phyloP scores from a whole-genome alignment of 2,113 vertebrate genomes.

The Lycaon pictus region DNA sequence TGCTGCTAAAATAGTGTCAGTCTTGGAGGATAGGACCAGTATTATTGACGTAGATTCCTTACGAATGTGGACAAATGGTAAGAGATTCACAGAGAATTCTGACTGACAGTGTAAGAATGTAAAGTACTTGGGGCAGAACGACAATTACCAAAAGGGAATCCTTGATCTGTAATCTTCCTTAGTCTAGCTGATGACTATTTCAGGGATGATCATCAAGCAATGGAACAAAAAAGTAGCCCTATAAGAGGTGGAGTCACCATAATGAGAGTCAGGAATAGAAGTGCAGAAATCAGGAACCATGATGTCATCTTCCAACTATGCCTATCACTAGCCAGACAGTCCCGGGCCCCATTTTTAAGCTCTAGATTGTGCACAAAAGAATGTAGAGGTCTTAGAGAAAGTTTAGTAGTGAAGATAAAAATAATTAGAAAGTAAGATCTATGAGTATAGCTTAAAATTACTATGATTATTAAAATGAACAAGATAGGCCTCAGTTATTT shows the following conservation, averaged over 20 bases:
- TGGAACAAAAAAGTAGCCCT: not conserved
- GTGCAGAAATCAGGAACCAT: not conserved
- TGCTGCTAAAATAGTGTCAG: not conserved
- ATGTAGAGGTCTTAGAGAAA: constrained; percentile 12
- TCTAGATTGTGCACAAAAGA: constrained; percentile 10
- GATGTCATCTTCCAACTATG: not conserved
- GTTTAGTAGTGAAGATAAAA: constrained; percentile 40
- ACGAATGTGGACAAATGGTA: not conserved
- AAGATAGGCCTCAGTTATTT: constrained; percentile 9
- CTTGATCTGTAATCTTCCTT: not conserved
- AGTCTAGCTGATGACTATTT: not conserved
- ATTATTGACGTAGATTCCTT: not conserved
- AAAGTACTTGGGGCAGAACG: not conserved
- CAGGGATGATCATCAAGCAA: not conserved
- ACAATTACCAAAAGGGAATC: not conserved
- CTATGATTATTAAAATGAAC: constrained; percentile 32
- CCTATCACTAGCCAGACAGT: not conserved
- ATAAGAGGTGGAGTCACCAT: not conserved
- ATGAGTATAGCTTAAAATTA: constrained; percentile 65
- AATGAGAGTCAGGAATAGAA: not conserved
- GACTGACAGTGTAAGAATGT: not conserved
- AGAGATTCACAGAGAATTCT: not conserved
- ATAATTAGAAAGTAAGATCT: constrained; percentile 59
- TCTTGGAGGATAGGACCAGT: not conserved
- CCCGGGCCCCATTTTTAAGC: constrained; percentile 4